Conservation (phyloP, 2,113 vertebrate genomes). For the Triplophysa tibetana region DNA sequence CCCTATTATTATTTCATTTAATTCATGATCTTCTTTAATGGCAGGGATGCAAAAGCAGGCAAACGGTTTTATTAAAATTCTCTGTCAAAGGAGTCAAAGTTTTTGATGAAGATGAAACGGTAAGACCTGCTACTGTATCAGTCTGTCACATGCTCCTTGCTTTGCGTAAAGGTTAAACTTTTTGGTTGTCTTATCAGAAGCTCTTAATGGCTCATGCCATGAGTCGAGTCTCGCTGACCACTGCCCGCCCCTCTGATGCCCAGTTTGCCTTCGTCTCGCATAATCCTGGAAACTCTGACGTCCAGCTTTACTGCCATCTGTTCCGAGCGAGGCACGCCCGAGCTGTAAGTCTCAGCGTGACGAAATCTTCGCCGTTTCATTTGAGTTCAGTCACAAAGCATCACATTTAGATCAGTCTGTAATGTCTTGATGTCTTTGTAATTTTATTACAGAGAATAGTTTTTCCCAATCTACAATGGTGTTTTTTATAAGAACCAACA, state of each 20-base stretch:
- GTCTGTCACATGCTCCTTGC: neutral
- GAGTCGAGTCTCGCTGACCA: constrained; percentile 83
- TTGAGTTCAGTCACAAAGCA: neutral
- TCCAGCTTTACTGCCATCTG: constrained; percentile 88
- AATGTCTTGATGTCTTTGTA: too few species aligned
- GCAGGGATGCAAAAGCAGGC: constrained; percentile 78
- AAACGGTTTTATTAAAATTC: constrained; percentile 84
- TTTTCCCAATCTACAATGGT: too few species aligned
- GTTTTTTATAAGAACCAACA: too few species aligned
- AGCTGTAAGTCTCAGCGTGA: constrained; percentile 63
- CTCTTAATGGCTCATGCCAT: constrained; percentile 94
- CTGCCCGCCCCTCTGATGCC: constrained; percentile 70
- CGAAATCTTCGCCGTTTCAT: neutral
- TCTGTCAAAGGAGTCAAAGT: constrained; percentile 91
- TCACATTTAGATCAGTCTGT: neutral
- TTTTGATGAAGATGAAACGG: constrained; percentile 85
- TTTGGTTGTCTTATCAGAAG: constrained; percentile 63
- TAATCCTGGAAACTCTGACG: constrained; percentile 78
- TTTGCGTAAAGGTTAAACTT: neutral
- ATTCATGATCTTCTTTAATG: neutral
- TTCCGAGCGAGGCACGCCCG: constrained; percentile 82
- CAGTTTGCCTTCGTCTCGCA: constrained; percentile 93
- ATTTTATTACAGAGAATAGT: too few species aligned
- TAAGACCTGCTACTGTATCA: constrained; percentile 53
- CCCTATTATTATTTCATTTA: neutral